A percentile compares a stretch with the other conserved stretches of the same genome.
These are phyloP conservation scores for Fukomys damarensis DNA, from an alignment of 2,113 vertebrate genomes.

Conservation along the genomic window DNA sequence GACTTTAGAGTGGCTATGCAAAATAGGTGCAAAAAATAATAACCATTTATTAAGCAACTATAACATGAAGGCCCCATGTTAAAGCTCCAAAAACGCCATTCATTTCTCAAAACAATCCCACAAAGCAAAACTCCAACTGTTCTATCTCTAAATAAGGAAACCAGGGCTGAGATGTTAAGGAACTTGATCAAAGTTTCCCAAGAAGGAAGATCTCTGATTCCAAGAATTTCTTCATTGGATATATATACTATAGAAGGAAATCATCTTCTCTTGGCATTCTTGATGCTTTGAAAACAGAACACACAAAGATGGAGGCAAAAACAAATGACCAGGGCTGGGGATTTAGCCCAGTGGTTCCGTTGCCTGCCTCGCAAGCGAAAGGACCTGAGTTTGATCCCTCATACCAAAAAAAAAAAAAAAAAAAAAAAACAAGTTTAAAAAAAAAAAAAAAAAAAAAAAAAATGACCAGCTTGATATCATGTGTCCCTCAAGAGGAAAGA, in stretches of 20 bases:
- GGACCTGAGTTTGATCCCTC: no score
- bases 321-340: neutral
- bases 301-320: neutral
- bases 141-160: neutral
- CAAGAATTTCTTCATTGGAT: neutral
- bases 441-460: no score
- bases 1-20: neutral
- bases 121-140: neutral
- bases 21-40: neutral
- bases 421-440: no score
- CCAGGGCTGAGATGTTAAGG: neutral
- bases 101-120: neutral
- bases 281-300: conserved; percentile 40
- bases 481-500: neutral
- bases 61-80: neutral
- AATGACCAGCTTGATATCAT: neutral
- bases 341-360: no score
- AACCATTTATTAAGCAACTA: neutral
- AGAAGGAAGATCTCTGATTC: neutral
- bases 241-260: neutral
- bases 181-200: neutral
- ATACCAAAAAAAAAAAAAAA: no score
- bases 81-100: neutral
- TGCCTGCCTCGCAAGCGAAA: no score
- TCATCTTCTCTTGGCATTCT: neutral